phyloP scores from a whole-genome alignment of 2,797 vertebrate species.

The Fratercula arctica region DNA sequence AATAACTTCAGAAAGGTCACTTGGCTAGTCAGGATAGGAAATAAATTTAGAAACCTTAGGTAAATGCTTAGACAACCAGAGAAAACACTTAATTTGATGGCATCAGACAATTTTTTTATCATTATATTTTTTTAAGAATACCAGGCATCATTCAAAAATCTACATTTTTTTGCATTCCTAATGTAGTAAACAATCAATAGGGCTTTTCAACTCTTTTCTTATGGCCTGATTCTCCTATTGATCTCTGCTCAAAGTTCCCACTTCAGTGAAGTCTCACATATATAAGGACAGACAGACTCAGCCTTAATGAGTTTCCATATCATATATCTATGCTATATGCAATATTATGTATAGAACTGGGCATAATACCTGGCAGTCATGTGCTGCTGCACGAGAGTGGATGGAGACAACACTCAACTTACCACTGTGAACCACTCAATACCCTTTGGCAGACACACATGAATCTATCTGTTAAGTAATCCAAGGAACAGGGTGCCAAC shows the following conservation, averaged over 20 bases:
- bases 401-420: neutral
- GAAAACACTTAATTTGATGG: neutral
- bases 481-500: neutral
- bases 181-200: constrained; percentile 27
- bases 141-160: constrained; percentile 3
- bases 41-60: constrained; percentile 41
- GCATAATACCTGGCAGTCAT: neutral
- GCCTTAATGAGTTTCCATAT: constrained; percentile 4
- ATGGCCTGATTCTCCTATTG: constrained; percentile 14
- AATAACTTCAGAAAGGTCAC: constrained; percentile 59
- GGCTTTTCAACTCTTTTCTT: neutral
- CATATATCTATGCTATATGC: neutral
- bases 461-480: neutral
- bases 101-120: neutral
- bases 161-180: neutral
- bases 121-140: neutral
- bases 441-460: neutral
- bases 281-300: neutral
- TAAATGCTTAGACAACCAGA: neutral
- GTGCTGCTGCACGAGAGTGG: neutral
- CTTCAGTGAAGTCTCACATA: neutral
- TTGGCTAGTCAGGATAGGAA: constrained; percentile 23
- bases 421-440: neutral
- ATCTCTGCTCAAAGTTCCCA: constrained; percentile 7
- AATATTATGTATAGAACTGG: neutral